These are phyloP conservation scores for Alouatta palliata DNA, from an alignment of 2,113 vertebrate genomes.

Conservation along the genomic window DNA sequence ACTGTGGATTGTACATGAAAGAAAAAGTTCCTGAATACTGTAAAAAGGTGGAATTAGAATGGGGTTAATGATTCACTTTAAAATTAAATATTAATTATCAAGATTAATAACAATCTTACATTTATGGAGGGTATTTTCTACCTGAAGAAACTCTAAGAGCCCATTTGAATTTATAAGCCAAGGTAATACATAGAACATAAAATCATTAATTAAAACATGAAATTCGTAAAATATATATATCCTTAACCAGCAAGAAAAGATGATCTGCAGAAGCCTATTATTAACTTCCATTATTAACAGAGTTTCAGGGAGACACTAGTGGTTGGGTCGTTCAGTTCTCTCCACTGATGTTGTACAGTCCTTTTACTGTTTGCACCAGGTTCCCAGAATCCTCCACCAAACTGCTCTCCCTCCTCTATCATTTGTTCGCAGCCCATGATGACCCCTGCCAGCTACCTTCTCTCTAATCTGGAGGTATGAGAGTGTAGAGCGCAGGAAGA, in stretches of 20 bases:
- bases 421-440: neutral
- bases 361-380: neutral
- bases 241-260: slow-evolving; percentile 32
- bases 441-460: neutral
- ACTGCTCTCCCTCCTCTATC: neutral
- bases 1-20: neutral
- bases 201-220: slow-evolving; percentile 69
- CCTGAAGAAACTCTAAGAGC: slow-evolving; percentile 12
- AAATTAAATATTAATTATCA: slow-evolving; percentile 69
- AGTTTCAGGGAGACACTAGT: neutral
- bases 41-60: neutral
- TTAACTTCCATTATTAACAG: neutral
- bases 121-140: slow-evolving; percentile 56
- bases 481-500: accelerated
- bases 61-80: slow-evolving; percentile 60
- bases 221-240: slow-evolving; percentile 57
- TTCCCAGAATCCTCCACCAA: neutral
- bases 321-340: neutral
- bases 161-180: slow-evolving; percentile 68
- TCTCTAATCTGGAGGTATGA: accelerated
- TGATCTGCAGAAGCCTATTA: neutral
- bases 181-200: slow-evolving; percentile 63
- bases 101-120: slow-evolving; percentile 64
- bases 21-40: neutral
- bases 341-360: neutral